Evolutionary conservation across 1,140 invertebrate species (phyloP), one percentile per base, ranked within the genome.

Genomic region (Thrips palmi): DNA sequence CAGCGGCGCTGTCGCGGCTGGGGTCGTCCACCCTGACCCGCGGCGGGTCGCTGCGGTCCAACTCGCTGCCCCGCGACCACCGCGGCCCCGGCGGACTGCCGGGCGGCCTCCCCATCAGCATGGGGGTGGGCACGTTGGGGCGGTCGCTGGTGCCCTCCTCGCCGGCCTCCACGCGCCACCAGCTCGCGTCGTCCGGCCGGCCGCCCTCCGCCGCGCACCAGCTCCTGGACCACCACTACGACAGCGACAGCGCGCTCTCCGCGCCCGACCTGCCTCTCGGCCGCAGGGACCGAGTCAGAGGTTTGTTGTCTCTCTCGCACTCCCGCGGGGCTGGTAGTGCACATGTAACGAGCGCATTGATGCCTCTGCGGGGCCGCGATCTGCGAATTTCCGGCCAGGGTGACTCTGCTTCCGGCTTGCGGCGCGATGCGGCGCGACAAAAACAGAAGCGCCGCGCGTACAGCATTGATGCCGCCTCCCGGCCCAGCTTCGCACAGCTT

Each of bases 191-290:
- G 3, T 30, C 33, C 11, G 27, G 20, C 31, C 28, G 28, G 23
- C 40, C 29, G 28, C 24, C 37, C 7, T 22, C 27, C 10, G 27
- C 18, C 2, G 20, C 30, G n/a, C 5, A 29, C 17, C 19, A 15
- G 24, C 14, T 20, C 10, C n/a, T n/a, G n/a, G n/a, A n/a, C n/a
- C n/a, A n/a, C 54, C 70, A 79, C 54, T 77, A 83, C 50, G 80
- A 85, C 48, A 76, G 73, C 45, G 80, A 85, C 56, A 79, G 81
- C 23, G 76, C 78, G 32, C 62, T 82, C 19, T 82, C 79, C 27
- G 81, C 80, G 23, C 80, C 81, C 3, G 81, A 85, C 62, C 68
- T 77, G 54, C 73, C 76, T 47, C 68, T 70, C 36, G 65, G 68
- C 40, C 61, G 72, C 43, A 65, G 74, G 32, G 73, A 76, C 47